Conservation (phyloP, 2,888 invertebrate genomes). For the Parochlus steinenii region DNA sequence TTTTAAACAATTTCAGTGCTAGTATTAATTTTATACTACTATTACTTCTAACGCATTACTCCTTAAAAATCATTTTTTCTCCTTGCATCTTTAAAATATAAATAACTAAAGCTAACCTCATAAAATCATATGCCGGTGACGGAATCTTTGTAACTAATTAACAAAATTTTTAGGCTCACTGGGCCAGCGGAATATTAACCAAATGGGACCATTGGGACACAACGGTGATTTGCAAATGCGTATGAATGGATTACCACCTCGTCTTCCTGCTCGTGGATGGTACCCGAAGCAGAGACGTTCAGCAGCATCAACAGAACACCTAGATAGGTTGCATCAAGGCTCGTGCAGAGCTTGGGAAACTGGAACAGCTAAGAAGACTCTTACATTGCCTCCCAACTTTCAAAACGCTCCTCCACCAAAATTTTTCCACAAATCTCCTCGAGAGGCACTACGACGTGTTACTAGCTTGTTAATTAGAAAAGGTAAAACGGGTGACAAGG, state of each 20-base stretch:
- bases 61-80: no score
- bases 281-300: conserved; percentile 57
- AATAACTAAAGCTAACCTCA: no score
- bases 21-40: no score
- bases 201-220: conserved; percentile 2
- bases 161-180: no score
- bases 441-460: conserved; percentile 72
- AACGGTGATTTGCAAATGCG: no score
- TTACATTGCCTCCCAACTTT: conserved; percentile 75
- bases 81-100: no score
- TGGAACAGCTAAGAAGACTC: conserved; percentile 47
- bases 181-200: conserved; percentile 8
- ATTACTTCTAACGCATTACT: no score
- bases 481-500: conserved; percentile 42
- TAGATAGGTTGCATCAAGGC: conserved; percentile 47
- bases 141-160: no score
- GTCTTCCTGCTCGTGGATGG: conserved; percentile 66
- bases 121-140: no score
- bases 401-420: conserved; percentile 47
- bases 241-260: no score
- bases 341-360: conserved; percentile 35
- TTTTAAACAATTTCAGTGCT: no score
- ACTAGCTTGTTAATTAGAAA: conserved; percentile 77
- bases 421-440: conserved; percentile 76
- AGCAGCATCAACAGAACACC: conserved; percentile 73